Base-by-base conservation (phyloP, 2,797 vertebrate genomes). In the Myotis findleyi region DNA sequence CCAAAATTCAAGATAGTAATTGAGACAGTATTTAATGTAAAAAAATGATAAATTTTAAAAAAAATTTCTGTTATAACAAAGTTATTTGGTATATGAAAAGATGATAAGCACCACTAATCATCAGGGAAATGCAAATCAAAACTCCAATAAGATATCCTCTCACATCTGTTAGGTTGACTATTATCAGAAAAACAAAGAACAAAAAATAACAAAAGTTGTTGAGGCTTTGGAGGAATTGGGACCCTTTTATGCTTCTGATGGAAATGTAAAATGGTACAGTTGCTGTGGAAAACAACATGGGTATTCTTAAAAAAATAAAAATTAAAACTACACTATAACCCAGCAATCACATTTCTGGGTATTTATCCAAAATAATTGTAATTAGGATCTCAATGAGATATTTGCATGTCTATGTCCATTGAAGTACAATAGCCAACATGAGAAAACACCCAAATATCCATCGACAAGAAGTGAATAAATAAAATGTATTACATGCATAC, bases 61-160 rank as follows among this genome's bases (percentile, higher is more conserved):
- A 47, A 81, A 75, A 30, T 84, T 76, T 27, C 62, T 47, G 2
- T 73, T 89, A n/a, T 41, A 94, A 51, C 51, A 90, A 94, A 89
- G 71, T 79, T 44, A 89, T 79, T 36, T 85, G 20, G 5, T 77
- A n/a, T 30, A 33, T 80, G 33, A 59, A 89, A 84, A 80, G 1
- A 57, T 72, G 36, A 5, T 87, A 73, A 81, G 51, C 2, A 47
- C 6, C 13, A 77, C 20, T 84, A 72, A 44, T 14, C 1, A 79
- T 66, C 25, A 80, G 27, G 12, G 5, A 89, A 85, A 85, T 30
- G 25, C 25, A 92, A 84, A 85, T 41, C 38, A 84, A 79, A 72
- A 49, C 25, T 55, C n/a, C 12, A 72, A 33, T 47, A 25, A 66
- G 8, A 66, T n/a, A 49, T 41, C 25, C 53, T 5, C 20, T 72